These are phyloP conservation scores for Verasper variegatus DNA, from an alignment of 2,113 vertebrate species.

Conservation along the genomic window DNA sequence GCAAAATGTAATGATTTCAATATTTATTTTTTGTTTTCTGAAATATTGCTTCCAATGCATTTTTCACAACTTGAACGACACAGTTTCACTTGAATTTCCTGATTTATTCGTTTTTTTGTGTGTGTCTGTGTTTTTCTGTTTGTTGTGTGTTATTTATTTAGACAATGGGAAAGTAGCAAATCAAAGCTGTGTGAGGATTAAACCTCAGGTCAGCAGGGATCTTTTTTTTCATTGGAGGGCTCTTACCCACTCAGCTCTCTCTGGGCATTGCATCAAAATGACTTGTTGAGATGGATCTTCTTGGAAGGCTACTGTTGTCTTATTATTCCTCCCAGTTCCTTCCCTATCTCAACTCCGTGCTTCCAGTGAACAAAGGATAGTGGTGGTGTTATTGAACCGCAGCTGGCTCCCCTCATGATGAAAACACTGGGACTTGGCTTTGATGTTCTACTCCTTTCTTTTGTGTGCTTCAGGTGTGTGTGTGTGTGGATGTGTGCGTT, in stretches of 20 bases:
- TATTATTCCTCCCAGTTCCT: conserved; percentile 41
- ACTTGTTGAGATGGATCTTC: conserved; percentile 25
- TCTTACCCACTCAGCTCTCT: conserved; percentile 16
- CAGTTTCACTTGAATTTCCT: not conserved
- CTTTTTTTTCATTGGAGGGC: not conserved
- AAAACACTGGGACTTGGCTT: conserved; percentile 49
- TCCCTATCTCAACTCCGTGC: conserved; percentile 17
- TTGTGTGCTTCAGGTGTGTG: conserved; percentile 23
- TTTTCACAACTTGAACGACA: not conserved
- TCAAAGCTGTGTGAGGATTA: conserved; percentile 29
- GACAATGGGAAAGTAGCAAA: conserved; percentile 4
- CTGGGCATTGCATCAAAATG: conserved; percentile 29
- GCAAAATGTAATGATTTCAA: too few species aligned
- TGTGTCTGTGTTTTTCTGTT: not conserved
- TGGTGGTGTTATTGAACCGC: conserved; percentile 42
- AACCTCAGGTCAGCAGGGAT: conserved; percentile 10
- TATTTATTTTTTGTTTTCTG: not conserved
- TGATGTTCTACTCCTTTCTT: conserved; percentile 60
- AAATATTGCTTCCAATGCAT: too few species aligned
- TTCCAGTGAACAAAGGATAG: conserved; percentile 47
- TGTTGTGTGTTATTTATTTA: conserved; percentile 24
- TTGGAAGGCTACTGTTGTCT: conserved; percentile 37
- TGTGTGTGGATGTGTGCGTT: conserved; percentile 22
- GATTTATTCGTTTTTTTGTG: not conserved
- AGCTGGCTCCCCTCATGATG: conserved; percentile 55